Percentiles rank a stretch among this genome's conserved stretches.
phyloP scores from a whole-genome alignment of 2,888 invertebrate species.

The Icerya purchasi region DNA sequence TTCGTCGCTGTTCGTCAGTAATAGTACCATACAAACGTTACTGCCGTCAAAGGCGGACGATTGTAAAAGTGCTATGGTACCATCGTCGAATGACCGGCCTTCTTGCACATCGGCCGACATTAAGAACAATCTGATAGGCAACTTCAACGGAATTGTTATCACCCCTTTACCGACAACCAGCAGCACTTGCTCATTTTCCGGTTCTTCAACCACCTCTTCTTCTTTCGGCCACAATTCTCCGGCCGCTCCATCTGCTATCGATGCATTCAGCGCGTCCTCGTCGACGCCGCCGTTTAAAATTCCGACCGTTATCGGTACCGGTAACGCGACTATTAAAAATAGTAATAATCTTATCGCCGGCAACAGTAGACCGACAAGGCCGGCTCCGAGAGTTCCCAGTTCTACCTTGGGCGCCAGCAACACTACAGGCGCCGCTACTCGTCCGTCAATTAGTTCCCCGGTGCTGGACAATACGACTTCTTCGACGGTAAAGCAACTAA shows the following conservation, averaged over 20 bases:
- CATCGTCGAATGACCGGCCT: background rate
- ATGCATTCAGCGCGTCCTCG: no score
- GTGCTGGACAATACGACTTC: conserved; percentile 55
- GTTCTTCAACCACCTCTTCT: no score
- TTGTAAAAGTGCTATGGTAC: background rate
- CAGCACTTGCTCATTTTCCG: no score
- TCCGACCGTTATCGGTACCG: no score
- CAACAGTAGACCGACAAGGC: conserved; percentile 6
- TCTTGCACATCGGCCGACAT: conserved; percentile 6
- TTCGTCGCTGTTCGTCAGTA: background rate
- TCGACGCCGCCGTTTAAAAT: no score
- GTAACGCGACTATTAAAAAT: no score
- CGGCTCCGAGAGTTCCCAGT: conserved; percentile 15
- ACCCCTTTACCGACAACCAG: no score
- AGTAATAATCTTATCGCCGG: background rate
- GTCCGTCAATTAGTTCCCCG: conserved; percentile 61
- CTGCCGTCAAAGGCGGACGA: conserved; percentile 4
- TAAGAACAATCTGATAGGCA: conserved; percentile 48
- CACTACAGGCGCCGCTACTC: conserved; percentile 40
- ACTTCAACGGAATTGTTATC: conserved; percentile 67
- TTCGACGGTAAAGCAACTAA: conserved; percentile 49
- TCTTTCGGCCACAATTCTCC: no score
- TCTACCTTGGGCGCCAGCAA: conserved; percentile 26
- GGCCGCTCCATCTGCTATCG: no score
- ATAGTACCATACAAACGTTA: conserved; percentile 4